These are phyloP conservation scores for Gulo gulo DNA, from an alignment of 2,113 vertebrate genomes.

Conservation along the genomic window DNA sequence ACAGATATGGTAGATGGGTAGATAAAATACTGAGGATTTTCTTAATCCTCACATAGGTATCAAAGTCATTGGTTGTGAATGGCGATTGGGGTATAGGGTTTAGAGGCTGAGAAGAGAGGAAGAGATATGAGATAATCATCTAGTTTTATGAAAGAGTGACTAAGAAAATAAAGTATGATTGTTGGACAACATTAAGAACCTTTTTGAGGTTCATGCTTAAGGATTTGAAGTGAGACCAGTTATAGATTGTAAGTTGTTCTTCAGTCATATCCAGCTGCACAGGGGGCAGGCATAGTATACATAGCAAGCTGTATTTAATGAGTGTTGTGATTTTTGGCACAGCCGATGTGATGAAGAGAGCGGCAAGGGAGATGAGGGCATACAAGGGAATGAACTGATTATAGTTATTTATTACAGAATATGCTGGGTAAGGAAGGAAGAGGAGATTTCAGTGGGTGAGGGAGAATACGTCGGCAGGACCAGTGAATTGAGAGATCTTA, in stretches of 20 bases:
- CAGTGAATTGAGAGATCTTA: not conserved
- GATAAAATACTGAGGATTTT: not conserved
- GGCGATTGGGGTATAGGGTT: not conserved
- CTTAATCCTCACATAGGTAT: not conserved
- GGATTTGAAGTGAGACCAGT: not conserved
- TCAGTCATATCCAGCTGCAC: not conserved
- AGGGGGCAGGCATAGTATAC: not conserved
- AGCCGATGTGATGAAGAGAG: not conserved
- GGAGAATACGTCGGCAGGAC: not conserved
- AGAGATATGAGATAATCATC: not conserved
- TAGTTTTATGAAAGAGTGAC: not conserved
- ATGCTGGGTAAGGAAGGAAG: not conserved
- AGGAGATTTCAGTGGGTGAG: not conserved
- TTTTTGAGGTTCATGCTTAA: not conserved
- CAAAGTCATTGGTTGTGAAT: not conserved
- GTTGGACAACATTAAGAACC: not conserved
- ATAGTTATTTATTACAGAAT: not conserved
- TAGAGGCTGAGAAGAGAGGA: not conserved
- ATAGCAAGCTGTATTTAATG: not conserved
- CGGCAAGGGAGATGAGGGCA: not conserved
- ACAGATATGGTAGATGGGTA: not conserved
- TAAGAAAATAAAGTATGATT: not conserved
- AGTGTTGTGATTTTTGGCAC: not conserved
- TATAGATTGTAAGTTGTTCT: not conserved
- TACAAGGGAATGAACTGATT: not conserved